phyloP scores from a whole-genome alignment of 2,797 vertebrate genomes.

The Mormyrops boulengeri region DNA sequence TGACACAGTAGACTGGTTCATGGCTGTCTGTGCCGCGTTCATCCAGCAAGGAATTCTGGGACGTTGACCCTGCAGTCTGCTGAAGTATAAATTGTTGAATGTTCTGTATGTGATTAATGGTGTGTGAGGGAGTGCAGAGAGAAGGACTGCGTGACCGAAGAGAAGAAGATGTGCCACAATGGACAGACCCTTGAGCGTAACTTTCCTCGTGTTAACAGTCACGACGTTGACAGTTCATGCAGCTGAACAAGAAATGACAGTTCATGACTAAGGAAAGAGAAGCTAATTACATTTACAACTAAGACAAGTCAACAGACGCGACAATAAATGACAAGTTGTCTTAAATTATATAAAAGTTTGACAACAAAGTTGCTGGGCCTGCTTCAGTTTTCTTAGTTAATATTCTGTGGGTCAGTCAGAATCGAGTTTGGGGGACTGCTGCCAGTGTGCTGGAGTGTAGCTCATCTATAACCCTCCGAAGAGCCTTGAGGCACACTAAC shows the following conservation, averaged over 20 bases:
- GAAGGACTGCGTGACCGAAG: neutral
- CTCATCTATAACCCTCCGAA: neutral
- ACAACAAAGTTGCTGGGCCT: neutral
- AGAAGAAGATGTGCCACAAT: neutral
- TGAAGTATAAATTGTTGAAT: neutral
- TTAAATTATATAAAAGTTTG: neutral
- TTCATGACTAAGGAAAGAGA: neutral
- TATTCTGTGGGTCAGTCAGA: neutral
- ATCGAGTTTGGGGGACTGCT: neutral
- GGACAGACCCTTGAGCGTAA: neutral
- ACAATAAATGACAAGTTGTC: neutral
- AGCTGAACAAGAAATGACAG: neutral
- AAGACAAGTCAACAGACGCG: neutral
- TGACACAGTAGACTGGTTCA: neutral
- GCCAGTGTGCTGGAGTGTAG: neutral
- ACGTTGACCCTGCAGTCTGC: neutral
- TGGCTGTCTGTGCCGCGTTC: neutral
- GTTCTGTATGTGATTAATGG: neutral
- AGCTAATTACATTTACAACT: neutral
- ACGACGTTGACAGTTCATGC: neutral
- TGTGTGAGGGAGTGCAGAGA: neutral
- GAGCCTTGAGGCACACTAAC: neutral
- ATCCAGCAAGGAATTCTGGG: neutral
- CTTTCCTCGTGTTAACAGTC: neutral
- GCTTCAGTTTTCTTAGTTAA: neutral